phyloP scores from a whole-genome alignment of 2,888 invertebrate genomes.

The Epinotia ramella region DNA sequence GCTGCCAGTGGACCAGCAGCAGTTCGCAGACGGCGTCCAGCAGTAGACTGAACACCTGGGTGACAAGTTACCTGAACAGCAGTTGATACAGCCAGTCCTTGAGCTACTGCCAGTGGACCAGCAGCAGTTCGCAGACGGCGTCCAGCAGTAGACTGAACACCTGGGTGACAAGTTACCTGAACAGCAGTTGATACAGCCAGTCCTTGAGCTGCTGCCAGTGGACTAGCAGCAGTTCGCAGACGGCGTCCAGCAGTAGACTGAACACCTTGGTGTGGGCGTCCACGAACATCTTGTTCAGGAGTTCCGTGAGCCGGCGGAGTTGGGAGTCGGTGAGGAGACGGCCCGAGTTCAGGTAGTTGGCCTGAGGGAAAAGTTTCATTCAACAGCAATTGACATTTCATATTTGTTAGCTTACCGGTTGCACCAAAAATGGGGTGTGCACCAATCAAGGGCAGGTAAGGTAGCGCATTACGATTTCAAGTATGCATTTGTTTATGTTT shows the following conservation, averaged over 20 bases:
- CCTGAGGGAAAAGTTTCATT: conserved; percentile 75
- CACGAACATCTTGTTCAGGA: conserved; percentile 98
- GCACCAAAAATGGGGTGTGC: too few species aligned
- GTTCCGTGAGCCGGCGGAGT: conserved; percentile 94
- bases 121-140: too few species aligned
- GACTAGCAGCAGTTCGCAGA: conserved; percentile 94
- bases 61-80: conserved; percentile 51
- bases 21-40: too few species aligned
- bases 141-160: conserved; percentile 91
- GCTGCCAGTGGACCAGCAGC: conserved; percentile 52
- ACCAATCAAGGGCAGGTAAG: too few species aligned
- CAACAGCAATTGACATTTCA: too few species aligned
- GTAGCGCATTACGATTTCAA: too few species aligned
- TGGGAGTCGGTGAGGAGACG: conserved; percentile 88
- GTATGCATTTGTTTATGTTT: too few species aligned
- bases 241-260: conserved; percentile 96
- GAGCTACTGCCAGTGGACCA: too few species aligned
- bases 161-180: conserved; percentile 78
- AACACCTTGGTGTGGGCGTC: conserved; percentile 99
- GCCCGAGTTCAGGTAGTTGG: conserved; percentile 89
- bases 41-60: conserved; percentile 90
- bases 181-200: conserved; percentile 97
- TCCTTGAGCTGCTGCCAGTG: conserved; percentile 95
- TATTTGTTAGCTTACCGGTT: too few species aligned
- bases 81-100: too few species aligned